phyloP scores from a whole-genome alignment of 1,140 invertebrate species.

The Zaprionus davidi region DNA sequence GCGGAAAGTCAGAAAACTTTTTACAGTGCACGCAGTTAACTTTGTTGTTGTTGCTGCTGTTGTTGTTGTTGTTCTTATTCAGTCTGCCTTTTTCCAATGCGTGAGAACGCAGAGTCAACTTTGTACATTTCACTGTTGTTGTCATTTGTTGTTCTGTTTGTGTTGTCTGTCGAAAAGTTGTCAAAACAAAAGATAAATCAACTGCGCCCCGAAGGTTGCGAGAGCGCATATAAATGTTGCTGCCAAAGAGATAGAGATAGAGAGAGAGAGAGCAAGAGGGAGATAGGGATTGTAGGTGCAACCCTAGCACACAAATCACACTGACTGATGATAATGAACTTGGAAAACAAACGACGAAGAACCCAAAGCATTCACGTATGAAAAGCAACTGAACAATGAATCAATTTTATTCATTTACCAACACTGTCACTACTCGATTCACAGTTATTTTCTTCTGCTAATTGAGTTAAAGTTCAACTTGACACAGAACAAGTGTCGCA shows the following conservation, averaged over 20 bases:
- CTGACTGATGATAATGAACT: constrained; percentile 61
- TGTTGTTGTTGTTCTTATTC: constrained; percentile 15
- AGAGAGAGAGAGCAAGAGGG: background rate
- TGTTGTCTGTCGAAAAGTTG: constrained; percentile 65
- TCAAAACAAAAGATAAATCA: constrained; percentile 82
- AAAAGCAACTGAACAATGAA: background rate
- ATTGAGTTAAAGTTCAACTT: background rate
- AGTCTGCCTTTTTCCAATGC: constrained; percentile 62
- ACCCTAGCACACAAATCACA: constrained; percentile 37
- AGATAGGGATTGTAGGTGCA: background rate
- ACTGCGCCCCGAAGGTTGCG: constrained; percentile 54
- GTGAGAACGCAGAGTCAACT: constrained; percentile 73
- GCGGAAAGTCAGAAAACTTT: constrained; percentile 71
- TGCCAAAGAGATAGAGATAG: background rate
- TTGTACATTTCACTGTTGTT: constrained; percentile 53
- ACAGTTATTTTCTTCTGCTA: background rate
- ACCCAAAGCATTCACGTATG: background rate
- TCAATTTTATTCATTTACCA: constrained; percentile 4
- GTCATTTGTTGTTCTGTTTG: constrained; percentile 44
- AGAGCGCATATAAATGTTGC: constrained; percentile 3
- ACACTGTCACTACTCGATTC: background rate
- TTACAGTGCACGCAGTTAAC: constrained; percentile 29
- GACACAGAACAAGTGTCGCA: background rate
- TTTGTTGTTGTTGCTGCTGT: constrained; percentile 21
- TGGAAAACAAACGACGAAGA: constrained; percentile 16